These are phyloP conservation scores for Cirrhinus mrigala DNA, from an alignment of 2,797 vertebrate genomes.

Conservation along the genomic window DNA sequence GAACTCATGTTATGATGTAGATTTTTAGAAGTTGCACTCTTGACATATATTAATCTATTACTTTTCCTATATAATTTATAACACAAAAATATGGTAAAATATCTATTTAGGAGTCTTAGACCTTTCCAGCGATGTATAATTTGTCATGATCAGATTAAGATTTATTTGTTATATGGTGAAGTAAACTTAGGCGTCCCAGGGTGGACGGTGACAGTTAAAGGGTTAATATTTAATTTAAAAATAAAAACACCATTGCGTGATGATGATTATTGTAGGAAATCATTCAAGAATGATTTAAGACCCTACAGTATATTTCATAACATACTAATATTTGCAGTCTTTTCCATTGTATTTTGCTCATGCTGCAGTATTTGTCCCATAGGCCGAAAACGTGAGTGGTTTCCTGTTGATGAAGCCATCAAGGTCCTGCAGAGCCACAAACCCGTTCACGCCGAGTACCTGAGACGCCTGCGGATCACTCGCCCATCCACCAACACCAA, in stretches of 20 bases:
- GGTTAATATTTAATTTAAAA: neutral
- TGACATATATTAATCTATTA: too few relatives aligned
- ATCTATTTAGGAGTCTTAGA: too few relatives aligned
- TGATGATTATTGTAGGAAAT: neutral
- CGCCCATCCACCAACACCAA: slow-evolving; percentile 90
- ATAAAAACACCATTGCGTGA: neutral
- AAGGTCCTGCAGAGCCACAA: slow-evolving; percentile 97
- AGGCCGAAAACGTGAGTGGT: slow-evolving; percentile 99
- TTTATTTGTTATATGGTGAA: too few relatives aligned
- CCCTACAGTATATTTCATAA: neutral
- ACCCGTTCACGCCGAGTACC: slow-evolving; percentile 95
- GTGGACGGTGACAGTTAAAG: too few relatives aligned
- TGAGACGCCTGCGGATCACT: slow-evolving; percentile 92
- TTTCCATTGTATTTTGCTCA: slow-evolving; percentile 54
- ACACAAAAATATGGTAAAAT: too few relatives aligned
- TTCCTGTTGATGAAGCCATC: slow-evolving; percentile 97
- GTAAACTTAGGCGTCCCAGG: too few relatives aligned
- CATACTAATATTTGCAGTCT: slow-evolving; percentile 54
- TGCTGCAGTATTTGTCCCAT: slow-evolving; percentile 55
- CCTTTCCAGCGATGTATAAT: too few relatives aligned
- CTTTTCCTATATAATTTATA: too few relatives aligned
- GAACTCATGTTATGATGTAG: too few relatives aligned
- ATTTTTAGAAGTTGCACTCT: too few relatives aligned
- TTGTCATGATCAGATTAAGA: too few relatives aligned
- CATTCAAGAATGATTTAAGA: neutral